These are phyloP conservation scores for Dorcus hopei DNA, from an alignment of 2,888 invertebrate genomes.

Conservation along the genomic window DNA sequence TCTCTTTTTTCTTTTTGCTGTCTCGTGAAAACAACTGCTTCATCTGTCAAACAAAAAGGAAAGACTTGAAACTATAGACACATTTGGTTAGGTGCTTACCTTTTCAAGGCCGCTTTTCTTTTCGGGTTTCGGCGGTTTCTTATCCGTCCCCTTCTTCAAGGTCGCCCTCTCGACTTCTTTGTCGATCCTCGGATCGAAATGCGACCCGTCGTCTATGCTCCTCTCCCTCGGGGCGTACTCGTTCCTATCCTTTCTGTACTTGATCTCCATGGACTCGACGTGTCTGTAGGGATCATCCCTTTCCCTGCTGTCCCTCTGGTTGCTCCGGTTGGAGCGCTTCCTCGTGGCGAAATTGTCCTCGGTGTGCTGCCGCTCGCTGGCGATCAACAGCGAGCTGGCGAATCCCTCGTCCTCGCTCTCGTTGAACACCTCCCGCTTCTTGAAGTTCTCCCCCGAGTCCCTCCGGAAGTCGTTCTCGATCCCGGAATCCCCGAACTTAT, in stretches of 20 bases:
- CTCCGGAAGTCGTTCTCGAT: slow-evolving; percentile 78
- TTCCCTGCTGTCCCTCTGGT: slow-evolving; percentile 18
- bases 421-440: slow-evolving; percentile 39
- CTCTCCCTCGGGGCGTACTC: slow-evolving; percentile 56
- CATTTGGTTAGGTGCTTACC: slow-evolving; percentile 45
- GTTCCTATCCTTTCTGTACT: slow-evolving; percentile 49
- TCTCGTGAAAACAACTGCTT: slow-evolving; percentile 74
- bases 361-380: slow-evolving; percentile 71
- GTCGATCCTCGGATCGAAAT: slow-evolving; percentile 62
- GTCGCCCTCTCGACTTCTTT: slow-evolving; percentile 46
- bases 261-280: slow-evolving; percentile 50
- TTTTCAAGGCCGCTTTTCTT: slow-evolving; percentile 74
- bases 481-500: slow-evolving; percentile 71
- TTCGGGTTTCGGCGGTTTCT: slow-evolving; percentile 57
- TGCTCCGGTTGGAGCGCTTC: slow-evolving; percentile 18
- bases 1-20: slow-evolving; percentile 63
- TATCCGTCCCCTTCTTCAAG: slow-evolving; percentile 48
- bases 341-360: slow-evolving; percentile 56
- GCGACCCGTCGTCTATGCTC: slow-evolving; percentile 66
- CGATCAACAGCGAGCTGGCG: slow-evolving; percentile 66
- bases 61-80: no score
- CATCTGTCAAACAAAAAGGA: slow-evolving; percentile 48
- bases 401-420: slow-evolving; percentile 71
- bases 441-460: slow-evolving; percentile 58
- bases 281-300: slow-evolving; percentile 37